phyloP scores from a whole-genome alignment of 2,113 vertebrate genomes.

The Leptobrachium ailaonicum region DNA sequence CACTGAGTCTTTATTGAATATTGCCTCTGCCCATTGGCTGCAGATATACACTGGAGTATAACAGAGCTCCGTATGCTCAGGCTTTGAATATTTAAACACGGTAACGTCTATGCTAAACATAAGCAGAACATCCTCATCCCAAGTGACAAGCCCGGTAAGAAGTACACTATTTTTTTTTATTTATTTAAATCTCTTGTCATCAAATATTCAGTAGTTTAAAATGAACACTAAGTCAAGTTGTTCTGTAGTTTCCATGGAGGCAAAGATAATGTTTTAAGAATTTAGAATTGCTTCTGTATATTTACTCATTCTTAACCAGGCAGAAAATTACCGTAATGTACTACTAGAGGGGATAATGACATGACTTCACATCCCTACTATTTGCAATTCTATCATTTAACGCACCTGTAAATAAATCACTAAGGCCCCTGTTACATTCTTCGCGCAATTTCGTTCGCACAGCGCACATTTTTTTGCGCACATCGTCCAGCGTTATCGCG shows the following conservation, averaged over 20 bases:
- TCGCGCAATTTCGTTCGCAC: too few relatives aligned
- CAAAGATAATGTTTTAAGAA: conserved; percentile 8
- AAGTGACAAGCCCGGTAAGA: conserved; percentile 11
- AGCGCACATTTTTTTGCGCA: too few relatives aligned
- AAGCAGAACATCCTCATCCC: conserved; percentile 15
- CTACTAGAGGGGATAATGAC: conserved; percentile 10
- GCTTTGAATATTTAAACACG: conserved; percentile 25
- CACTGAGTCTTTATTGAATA: too few relatives aligned
- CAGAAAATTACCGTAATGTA: conserved; percentile 9
- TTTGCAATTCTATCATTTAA: background rate
- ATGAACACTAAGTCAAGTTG: conserved; percentile 35
- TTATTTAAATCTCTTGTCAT: conserved; percentile 29
- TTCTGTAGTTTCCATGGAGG: conserved; percentile 45
- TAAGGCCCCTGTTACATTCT: too few relatives aligned
- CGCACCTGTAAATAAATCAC: background rate
- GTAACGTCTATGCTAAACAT: conserved; percentile 22
- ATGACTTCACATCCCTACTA: background rate
- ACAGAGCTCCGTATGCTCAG: background rate
- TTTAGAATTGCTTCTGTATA: conserved; percentile 9
- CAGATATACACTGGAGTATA: background rate
- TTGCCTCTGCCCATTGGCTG: background rate
- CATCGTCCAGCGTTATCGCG: too few relatives aligned
- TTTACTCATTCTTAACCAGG: conserved; percentile 25
- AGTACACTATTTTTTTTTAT: conserved; percentile 15
- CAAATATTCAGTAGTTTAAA: conserved; percentile 42